phyloP scores from a whole-genome alignment of 2,888 invertebrate species.

The Drosophila borealis region DNA sequence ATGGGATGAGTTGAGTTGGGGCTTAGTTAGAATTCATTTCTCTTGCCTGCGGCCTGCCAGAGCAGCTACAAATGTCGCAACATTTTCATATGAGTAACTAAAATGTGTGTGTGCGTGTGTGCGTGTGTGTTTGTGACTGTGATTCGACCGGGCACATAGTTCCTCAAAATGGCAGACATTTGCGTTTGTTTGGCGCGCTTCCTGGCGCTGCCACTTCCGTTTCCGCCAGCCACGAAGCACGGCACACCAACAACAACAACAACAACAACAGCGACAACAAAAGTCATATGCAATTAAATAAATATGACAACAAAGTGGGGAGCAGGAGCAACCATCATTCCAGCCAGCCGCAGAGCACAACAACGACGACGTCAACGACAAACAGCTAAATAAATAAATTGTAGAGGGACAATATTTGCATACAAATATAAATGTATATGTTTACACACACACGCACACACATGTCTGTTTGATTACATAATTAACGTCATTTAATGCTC shows the following conservation, averaged over 20 bases:
- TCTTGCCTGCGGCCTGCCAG: conserved; percentile 43
- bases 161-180: conserved; percentile 79
- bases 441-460: background rate
- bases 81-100: conserved; percentile 57
- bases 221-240: conserved; percentile 59
- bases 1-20: conserved; percentile 8
- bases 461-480: conserved; percentile 60
- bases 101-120: conserved; percentile 20
- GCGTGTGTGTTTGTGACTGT: conserved; percentile 22
- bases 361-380: conserved; percentile 25
- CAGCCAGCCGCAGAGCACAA: conserved; percentile 24
- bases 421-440: conserved; percentile 1
- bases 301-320: conserved; percentile 64
- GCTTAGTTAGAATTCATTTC: conserved; percentile 26
- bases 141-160: conserved; percentile 65
- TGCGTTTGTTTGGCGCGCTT: conserved; percentile 80
- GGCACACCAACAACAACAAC: conserved; percentile 39
- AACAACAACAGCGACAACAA: conserved; percentile 28
- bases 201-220: conserved; percentile 79
- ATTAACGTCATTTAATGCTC: conserved; percentile 56
- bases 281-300: conserved; percentile 78
- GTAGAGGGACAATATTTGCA: conserved; percentile 18
- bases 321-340: conserved; percentile 16
- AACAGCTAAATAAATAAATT: conserved; percentile 49
- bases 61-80: conserved; percentile 29